phyloP scores from a whole-genome alignment of 2,113 vertebrate genomes.

The Zosterops borbonicus region DNA sequence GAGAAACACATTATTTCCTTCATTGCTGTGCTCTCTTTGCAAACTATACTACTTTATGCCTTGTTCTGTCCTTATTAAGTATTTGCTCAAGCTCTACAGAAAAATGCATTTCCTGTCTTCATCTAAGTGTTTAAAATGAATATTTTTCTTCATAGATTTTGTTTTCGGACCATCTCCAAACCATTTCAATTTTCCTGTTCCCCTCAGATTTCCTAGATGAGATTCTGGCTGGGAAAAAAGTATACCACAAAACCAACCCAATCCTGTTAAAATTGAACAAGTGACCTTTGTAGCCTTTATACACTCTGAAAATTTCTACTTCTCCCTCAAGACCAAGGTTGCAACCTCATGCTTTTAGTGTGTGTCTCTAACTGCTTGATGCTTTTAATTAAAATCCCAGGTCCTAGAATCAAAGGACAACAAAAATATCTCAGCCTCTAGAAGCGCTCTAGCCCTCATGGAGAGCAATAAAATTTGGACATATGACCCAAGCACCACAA shows the following conservation, averaged over 20 bases:
- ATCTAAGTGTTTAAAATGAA: background rate
- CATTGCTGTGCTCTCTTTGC: background rate
- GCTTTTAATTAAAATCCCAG: background rate
- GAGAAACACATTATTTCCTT: background rate
- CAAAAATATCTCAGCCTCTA: background rate
- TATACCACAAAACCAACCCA: background rate
- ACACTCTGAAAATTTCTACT: background rate
- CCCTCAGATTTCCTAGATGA: background rate
- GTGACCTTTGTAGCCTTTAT: background rate
- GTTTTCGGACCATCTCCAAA: background rate
- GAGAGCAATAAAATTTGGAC: background rate
- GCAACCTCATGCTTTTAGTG: background rate
- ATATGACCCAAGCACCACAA: background rate
- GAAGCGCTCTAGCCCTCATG: background rate
- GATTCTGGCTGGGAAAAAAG: background rate
- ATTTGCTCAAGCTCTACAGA: background rate
- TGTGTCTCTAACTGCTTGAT: background rate
- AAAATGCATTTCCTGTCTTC: background rate
- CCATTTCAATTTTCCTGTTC: background rate
- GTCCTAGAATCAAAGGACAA: background rate
- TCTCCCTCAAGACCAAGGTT: background rate
- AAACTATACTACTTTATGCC: background rate
- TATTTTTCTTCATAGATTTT: background rate
- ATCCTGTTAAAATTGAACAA: background rate
- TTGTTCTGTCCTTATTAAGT: background rate